A percentile compares a stretch with the other conserved stretches of the same genome.
Conservation (phyloP, 2,797 vertebrate species). For the Rhabdophis nuchalis region DNA sequence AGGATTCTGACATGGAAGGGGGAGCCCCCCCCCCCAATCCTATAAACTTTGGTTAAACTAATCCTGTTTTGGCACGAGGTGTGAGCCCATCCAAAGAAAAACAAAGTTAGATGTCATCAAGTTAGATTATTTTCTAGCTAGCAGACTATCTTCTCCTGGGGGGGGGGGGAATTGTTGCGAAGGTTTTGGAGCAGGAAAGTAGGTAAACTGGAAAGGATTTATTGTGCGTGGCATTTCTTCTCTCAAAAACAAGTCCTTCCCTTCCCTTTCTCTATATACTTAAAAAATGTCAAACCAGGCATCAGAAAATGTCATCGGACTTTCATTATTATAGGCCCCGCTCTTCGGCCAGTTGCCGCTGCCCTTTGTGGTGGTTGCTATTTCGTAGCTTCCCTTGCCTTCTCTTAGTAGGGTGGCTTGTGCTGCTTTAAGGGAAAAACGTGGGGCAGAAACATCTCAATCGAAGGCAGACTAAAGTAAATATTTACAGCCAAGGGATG, state of each 20-base stretch:
- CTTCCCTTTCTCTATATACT: background rate
- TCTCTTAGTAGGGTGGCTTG: background rate
- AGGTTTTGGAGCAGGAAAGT: background rate
- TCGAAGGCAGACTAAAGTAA: background rate
- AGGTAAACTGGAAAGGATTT: background rate
- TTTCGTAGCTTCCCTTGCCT: background rate
- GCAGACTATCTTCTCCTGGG: background rate
- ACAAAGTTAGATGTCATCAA: background rate
- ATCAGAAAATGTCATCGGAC: background rate
- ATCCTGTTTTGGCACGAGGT: background rate
- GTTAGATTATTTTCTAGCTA: background rate
- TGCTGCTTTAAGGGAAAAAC: background rate
- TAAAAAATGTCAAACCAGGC: background rate
- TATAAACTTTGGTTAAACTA: background rate
- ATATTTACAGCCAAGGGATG: background rate
- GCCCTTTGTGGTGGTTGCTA: background rate
- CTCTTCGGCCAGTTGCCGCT: background rate
- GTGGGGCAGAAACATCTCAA: background rate
- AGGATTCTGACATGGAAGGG: background rate
- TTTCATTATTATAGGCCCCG: background rate
- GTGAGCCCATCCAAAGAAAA: background rate
- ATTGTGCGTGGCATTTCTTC: background rate
- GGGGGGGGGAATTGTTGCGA: background rate
- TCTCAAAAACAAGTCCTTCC: background rate
- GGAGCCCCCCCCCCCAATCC: too few species aligned